Conservation (phyloP, 1,140 invertebrate genomes). For the Scaptomyza pallida region DNA sequence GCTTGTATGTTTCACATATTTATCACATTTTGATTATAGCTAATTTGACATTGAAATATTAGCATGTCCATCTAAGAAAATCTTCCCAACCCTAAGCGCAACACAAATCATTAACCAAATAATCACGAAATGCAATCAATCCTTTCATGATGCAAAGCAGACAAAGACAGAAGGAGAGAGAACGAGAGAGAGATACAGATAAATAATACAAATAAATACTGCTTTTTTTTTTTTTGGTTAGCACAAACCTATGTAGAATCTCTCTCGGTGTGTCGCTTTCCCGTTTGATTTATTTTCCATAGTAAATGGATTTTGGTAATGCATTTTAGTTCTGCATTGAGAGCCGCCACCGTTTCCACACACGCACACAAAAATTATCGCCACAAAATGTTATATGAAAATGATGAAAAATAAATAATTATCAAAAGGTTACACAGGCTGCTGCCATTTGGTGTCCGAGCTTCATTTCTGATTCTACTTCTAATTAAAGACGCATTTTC, state of each 20-base stretch:
- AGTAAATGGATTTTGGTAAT: conserved; percentile 79
- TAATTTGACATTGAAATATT: conserved; percentile 80
- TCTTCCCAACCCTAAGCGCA: conserved; percentile 3
- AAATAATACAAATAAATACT: conserved; percentile 69
- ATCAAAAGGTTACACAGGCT: conserved; percentile 47
- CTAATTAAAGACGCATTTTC: conserved; percentile 73
- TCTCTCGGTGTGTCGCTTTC: conserved; percentile 43
- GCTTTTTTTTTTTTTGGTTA: conserved; percentile 17
- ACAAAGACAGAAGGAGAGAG: no score
- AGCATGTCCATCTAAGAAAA: conserved; percentile 27
- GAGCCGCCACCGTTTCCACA: conserved; percentile 25
- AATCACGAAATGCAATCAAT: conserved; percentile 75
- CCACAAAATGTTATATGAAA: conserved; percentile 57
- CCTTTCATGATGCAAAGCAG: conserved; percentile 49
- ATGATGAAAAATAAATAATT: conserved; percentile 77
- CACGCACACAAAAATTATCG: conserved; percentile 75
- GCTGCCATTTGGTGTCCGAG: conserved; percentile 12
- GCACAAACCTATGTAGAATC: no score
- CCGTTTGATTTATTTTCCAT: conserved; percentile 83
- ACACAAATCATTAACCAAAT: conserved; percentile 58
- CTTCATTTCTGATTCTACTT: conserved; percentile 41
- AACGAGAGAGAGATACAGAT: conserved; percentile 22
- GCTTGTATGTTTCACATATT: conserved; percentile 60
- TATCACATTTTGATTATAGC: conserved; percentile 74
- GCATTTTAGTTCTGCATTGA: conserved; percentile 76